Conservation (phyloP, 2,797 vertebrate species). For the Clarias laeviceps region DNA sequence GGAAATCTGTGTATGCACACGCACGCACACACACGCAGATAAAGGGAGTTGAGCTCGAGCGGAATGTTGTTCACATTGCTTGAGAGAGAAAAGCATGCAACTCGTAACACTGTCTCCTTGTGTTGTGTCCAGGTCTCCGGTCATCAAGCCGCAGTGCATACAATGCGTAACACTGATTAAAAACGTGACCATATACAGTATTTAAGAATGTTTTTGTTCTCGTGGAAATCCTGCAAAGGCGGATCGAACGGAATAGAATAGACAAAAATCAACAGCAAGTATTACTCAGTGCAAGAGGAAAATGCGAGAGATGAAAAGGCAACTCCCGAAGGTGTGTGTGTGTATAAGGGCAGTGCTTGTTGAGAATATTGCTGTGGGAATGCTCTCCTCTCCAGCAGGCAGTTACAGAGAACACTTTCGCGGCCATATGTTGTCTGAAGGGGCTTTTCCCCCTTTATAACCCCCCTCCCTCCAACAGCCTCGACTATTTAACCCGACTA, state of each 20-base stretch:
- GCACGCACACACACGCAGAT: too few species aligned
- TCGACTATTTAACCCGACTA: background rate
- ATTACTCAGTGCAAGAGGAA: background rate
- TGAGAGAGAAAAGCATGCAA: background rate
- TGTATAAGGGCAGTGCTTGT: slow-evolving; percentile 1
- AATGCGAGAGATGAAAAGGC: background rate
- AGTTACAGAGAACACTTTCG: slow-evolving; percentile 20
- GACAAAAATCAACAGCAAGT: too few species aligned
- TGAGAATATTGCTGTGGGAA: slow-evolving; percentile 33
- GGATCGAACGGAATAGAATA: background rate
- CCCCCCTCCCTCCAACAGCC: background rate
- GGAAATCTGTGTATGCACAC: slow-evolving; percentile 5
- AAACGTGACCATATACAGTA: too few species aligned
- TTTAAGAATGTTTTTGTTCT: background rate
- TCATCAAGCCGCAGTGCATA: background rate
- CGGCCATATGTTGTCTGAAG: slow-evolving; percentile 35
- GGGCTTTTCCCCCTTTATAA: slow-evolving; percentile 30
- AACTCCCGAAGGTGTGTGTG: slow-evolving; percentile 21
- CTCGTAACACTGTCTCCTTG: background rate
- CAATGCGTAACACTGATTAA: background rate
- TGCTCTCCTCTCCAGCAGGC: slow-evolving; percentile 26
- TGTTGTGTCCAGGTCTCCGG: background rate
- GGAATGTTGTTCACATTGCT: slow-evolving; percentile 9
- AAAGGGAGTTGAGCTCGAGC: background rate
- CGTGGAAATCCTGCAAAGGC: background rate